phyloP scores from a whole-genome alignment of 1,140 invertebrate genomes.

The Cephus cinctus region DNA sequence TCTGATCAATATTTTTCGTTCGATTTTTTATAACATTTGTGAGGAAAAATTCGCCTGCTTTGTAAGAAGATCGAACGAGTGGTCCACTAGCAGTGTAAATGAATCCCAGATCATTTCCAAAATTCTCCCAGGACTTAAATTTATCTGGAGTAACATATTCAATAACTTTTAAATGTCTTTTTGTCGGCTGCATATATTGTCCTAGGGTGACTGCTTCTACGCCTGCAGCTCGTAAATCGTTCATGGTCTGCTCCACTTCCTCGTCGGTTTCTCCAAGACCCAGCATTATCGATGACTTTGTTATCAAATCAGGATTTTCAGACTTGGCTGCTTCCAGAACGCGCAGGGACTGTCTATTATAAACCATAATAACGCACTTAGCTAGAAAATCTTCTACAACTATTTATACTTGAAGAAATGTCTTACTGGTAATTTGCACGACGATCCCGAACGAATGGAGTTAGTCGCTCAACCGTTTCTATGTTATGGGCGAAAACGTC shows the following conservation, averaged over 20 bases:
- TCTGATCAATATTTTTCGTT: too few relatives aligned
- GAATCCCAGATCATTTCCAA: conserved; percentile 88
- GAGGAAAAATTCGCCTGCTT: conserved; percentile 93
- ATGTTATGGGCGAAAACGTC: conserved; percentile 98
- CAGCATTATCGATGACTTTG: conserved; percentile 98
- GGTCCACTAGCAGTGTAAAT: conserved; percentile 97
- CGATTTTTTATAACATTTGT: conserved; percentile 73
- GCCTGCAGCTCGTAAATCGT: conserved; percentile 73
- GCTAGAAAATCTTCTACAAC: conserved; percentile 8
- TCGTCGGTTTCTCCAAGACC: conserved; percentile 94
- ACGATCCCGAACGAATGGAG: conserved; percentile 88
- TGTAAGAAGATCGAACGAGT: conserved; percentile 94
- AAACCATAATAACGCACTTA: conserved; percentile 10
- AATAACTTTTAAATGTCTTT: conserved; percentile 91
- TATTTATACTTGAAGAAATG: conserved; percentile 12
- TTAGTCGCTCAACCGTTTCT: conserved; percentile 89
- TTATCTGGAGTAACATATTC: conserved; percentile 97
- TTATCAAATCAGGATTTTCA: conserved; percentile 79
- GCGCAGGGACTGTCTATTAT: conserved; percentile 75
- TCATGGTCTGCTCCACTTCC: conserved; percentile 84
- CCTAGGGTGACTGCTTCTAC: conserved; percentile 97
- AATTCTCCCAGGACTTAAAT: conserved; percentile 87
- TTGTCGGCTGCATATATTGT: conserved; percentile 99
- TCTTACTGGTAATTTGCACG: conserved; percentile 71
- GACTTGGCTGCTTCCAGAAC: conserved; percentile 83